Evolutionary conservation across 1,140 invertebrate species (phyloP).

Genomic region (Drosophila burlai): DNA sequence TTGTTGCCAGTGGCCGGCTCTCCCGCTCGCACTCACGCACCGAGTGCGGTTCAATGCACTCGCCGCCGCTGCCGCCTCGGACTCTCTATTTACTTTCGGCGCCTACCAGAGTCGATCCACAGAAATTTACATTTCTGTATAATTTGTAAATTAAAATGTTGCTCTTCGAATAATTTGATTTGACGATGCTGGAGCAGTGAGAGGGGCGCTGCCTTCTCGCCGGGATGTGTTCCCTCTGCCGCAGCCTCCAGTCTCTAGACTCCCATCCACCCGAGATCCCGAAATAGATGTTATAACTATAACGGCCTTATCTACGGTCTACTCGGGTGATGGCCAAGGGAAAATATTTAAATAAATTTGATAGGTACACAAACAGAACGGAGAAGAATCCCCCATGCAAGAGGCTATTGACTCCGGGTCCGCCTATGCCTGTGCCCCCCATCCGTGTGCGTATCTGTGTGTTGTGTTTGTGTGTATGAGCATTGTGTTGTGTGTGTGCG

Average conservation of each 20-base stretch:
- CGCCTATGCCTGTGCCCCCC: constrained; percentile 3
- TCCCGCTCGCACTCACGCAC: constrained; percentile 63
- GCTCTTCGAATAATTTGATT: constrained; percentile 37
- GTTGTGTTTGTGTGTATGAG: constrained; percentile 3
- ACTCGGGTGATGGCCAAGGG: constrained; percentile 14
- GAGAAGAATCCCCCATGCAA: constrained; percentile 38
- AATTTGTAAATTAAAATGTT: constrained; percentile 54
- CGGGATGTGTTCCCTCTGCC: not conserved
- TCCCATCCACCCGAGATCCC: constrained; percentile 8
- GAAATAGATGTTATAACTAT: constrained; percentile 53
- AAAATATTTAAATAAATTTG: constrained; percentile 78
- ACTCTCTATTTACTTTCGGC: constrained; percentile 76
- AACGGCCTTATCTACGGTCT: constrained; percentile 40
- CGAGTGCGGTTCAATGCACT: constrained; percentile 75
- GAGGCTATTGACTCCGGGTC: constrained; percentile 72
- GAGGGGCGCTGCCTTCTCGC: not conserved
- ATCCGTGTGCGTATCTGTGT: constrained; percentile 16
- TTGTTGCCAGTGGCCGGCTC: constrained; percentile 10
- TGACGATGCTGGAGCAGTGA: constrained; percentile 6
- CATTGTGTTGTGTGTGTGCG: constrained; percentile 22
- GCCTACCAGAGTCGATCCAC: constrained; percentile 43
- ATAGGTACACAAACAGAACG: constrained; percentile 59
- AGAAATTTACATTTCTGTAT: constrained; percentile 65
- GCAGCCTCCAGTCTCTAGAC: not conserved
- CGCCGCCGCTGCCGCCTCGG: constrained; percentile 20